phyloP scores from a whole-genome alignment of 2,888 invertebrate genomes.

The Cephus sareptanus region DNA sequence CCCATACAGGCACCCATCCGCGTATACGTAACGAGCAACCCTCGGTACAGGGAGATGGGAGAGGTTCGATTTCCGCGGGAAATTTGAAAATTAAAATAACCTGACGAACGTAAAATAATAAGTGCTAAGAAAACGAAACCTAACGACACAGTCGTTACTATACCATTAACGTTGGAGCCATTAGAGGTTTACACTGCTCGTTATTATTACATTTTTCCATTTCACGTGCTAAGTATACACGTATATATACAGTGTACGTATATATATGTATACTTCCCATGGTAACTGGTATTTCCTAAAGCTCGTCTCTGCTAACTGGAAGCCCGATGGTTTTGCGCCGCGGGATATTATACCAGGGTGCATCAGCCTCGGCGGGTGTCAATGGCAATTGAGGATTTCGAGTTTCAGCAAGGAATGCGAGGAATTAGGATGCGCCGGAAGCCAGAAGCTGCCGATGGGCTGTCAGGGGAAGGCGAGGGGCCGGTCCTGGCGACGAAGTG shows the following conservation, averaged over 20 bases:
- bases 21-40: background rate
- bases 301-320: background rate
- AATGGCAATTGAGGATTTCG: background rate
- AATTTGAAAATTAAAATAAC: background rate
- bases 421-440: background rate
- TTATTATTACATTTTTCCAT: background rate
- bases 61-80: background rate
- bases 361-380: background rate
- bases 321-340: background rate
- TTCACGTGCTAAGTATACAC: background rate
- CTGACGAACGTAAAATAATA: background rate
- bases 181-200: slow-evolving; percentile 1
- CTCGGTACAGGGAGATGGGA: background rate
- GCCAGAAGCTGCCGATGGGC: background rate
- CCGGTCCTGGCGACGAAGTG: background rate
- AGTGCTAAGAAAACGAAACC: background rate
- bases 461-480: background rate
- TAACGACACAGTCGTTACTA: background rate
- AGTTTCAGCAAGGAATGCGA: background rate
- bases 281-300: background rate
- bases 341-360: background rate
- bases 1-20: background rate
- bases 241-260: too few species aligned
- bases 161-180: background rate
- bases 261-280: background rate